phyloP scores from a whole-genome alignment of 1,140 invertebrate species.

The Drosophila biarmipes region DNA sequence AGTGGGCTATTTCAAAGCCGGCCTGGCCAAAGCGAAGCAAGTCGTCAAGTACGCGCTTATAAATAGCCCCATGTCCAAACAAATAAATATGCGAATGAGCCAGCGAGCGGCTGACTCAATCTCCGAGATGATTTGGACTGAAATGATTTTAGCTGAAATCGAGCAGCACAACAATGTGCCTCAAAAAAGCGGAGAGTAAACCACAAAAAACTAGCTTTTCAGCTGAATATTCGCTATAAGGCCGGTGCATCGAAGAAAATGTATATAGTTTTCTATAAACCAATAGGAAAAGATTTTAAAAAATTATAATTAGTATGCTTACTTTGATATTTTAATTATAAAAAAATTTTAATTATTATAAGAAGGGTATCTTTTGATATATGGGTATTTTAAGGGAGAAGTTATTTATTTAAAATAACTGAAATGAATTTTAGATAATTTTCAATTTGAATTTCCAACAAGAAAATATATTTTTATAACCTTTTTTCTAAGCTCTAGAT shows the following conservation, averaged over 20 bases:
- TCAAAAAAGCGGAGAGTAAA: constrained; percentile 51
- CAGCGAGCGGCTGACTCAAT: constrained; percentile 39
- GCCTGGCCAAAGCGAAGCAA: constrained; percentile 31
- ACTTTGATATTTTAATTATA: no score
- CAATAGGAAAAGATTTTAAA: neutral
- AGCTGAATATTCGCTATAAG: constrained; percentile 1
- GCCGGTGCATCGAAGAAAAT: neutral
- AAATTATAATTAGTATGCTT: neutral
- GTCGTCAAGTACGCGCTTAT: constrained; percentile 70
- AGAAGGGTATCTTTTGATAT: no score
- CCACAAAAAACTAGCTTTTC: constrained; percentile 73
- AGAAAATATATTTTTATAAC: no score
- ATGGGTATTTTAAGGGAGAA: no score
- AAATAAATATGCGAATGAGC: constrained; percentile 45
- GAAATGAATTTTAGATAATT: no score
- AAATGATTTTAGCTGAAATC: constrained; percentile 61
- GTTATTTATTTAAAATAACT: no score
- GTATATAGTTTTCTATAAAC: neutral
- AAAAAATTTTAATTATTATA: no score
- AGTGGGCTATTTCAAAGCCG: constrained; percentile 1
- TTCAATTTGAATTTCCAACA: no score
- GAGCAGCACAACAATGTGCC: constrained; percentile 36
- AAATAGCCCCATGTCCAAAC: constrained; percentile 53
- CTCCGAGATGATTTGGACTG: constrained; percentile 35
- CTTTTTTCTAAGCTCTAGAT: no score